Base-by-base conservation (phyloP, 2,888 invertebrate genomes). In the Orchesella flavescens region DNA sequence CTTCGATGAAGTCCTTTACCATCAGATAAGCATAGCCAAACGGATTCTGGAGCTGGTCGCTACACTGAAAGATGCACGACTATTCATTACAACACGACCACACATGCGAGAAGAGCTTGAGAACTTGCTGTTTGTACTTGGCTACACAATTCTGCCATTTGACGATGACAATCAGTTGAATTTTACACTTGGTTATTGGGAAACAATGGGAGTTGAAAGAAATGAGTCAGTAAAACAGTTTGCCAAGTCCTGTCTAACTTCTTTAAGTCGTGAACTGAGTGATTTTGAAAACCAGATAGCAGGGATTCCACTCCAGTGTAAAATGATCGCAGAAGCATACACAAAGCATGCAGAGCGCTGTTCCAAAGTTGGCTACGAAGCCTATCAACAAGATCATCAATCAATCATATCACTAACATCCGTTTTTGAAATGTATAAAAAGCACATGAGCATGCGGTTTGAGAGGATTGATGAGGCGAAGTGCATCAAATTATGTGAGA, bases 21-120 rank as follows among this genome's bases (percentile, higher is more conserved):
- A 44, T 0, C 53, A 34, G 3, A 3, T 44, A 9, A 19, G 7
- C 17, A 12, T 59, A 10, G 43, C 73, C 0, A 7, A 19, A 1
- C 13, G 34, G 10, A 15, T 23, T 12, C 19, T 34, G 34, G 7
- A 34, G 34, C 3, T 4, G 7, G 34, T 34, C 3, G 2, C 34
- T 73, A 5, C 9, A 23, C 7, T 53, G 24, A 19, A 24, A n/a
- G 2, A 2, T 2, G 7, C 4, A 13, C 34, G 59, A 3, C 1
- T 73, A 1, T 73, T 17, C 12, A 15, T 59, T 0, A 21, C 73
- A 10, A 59, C 73, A 2, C 1, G 73, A n/a, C 73, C 59, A 0
- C 73, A 73, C 34, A 17, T 44, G 13, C 19, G 43, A 59, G n/a
- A n/a, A n/a, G n/a, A n/a, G n/a, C n/a, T n/a, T n/a, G n/a, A 73